Evolutionary conservation across 2,797 vertebrate species (phyloP).

Genomic region (Eospalax fontanierii): DNA sequence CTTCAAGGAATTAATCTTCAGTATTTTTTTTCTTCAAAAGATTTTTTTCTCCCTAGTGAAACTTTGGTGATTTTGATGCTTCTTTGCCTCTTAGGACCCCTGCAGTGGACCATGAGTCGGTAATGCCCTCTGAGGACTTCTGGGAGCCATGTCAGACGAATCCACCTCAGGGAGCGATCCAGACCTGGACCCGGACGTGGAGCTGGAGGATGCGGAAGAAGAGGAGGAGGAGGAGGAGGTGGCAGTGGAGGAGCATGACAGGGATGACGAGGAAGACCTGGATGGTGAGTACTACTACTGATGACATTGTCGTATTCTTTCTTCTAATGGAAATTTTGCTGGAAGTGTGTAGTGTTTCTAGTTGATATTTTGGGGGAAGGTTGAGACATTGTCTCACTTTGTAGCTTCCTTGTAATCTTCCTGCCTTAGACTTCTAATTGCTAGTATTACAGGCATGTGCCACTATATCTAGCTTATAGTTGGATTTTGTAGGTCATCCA

Average conservation of each 20-base stretch:
- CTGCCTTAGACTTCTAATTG: background rate
- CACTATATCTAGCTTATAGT: background rate
- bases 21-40: constrained; percentile 42
- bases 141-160: constrained; percentile 99
- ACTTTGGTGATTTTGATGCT: constrained; percentile 28
- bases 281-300: constrained; percentile 88
- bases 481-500: background rate
- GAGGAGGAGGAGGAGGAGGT: constrained; percentile 92
- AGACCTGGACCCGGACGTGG: constrained; percentile 94
- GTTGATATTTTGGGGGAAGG: background rate
- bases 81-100: constrained; percentile 83
- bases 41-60: background rate
- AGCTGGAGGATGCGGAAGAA: constrained; percentile 94
- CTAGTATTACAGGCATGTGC: background rate
- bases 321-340: background rate
- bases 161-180: constrained; percentile 98
- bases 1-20: constrained; percentile 10
- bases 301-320: background rate
- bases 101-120: constrained; percentile 93
- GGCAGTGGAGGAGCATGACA: constrained; percentile 89
- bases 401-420: background rate
- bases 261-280: constrained; percentile 90
- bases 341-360: background rate
- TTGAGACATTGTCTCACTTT: background rate
- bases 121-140: constrained; percentile 94